Evolutionary conservation across 1,140 invertebrate genomes (phyloP).

Genomic region (Microplitis demolitor): DNA sequence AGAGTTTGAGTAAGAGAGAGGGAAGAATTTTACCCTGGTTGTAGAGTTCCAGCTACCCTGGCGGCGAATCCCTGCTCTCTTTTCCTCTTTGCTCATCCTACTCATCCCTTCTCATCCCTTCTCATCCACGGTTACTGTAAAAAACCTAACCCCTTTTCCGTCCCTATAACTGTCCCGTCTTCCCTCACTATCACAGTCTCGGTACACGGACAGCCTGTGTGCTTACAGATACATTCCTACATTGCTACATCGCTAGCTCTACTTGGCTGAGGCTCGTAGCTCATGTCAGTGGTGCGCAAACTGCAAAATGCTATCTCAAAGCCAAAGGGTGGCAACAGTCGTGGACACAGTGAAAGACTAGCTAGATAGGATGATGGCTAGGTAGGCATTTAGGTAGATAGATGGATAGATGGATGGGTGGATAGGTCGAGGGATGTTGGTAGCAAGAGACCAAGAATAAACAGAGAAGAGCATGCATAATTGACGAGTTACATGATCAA

Average conservation of each 20-base stretch:
- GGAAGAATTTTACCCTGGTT: too few species aligned
- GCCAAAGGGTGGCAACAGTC: not conserved
- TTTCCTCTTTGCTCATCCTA: slow-evolving; percentile 19
- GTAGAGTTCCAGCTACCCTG: slow-evolving; percentile 7
- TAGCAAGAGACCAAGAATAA: not conserved
- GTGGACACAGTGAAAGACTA: not conserved
- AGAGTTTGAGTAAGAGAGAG: slow-evolving; percentile 1
- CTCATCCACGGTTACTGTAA: not conserved
- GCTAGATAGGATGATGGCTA: too few species aligned
- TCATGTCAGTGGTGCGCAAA: slow-evolving; percentile 24
- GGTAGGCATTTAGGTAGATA: not conserved
- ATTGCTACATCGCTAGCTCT: too few species aligned
- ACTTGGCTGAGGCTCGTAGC: not conserved
- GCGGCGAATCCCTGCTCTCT: slow-evolving; percentile 29
- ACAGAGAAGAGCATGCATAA: slow-evolving; percentile 19
- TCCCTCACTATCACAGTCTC: not conserved
- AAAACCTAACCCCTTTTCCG: not conserved
- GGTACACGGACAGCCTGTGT: too few species aligned
- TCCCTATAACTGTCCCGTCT: slow-evolving; percentile 8
- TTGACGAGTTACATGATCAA: slow-evolving; percentile 26
- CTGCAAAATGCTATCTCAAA: slow-evolving; percentile 24
- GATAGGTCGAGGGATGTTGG: not conserved
- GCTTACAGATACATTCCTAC: too few species aligned
- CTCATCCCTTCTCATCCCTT: slow-evolving; percentile 5
- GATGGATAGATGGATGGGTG: too few species aligned